Conservation (phyloP, 2,888 invertebrate species). For the Meliscaeva auricollis region DNA sequence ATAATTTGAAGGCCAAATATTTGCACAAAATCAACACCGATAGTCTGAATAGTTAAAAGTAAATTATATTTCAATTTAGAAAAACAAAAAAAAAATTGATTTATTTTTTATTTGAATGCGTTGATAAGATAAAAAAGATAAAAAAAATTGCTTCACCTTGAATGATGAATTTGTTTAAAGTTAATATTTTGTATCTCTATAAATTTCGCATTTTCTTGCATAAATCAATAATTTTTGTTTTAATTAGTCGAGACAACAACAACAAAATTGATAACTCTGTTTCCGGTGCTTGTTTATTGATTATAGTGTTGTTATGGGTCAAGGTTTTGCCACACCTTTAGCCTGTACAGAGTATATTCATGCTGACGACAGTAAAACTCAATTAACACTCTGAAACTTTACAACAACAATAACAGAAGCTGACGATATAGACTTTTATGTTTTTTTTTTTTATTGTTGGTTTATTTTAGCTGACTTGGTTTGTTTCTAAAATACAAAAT, state of each 20-base stretch:
- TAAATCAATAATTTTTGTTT: conserved; percentile 13
- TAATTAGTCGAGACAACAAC: conserved; percentile 10
- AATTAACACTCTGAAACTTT: conserved; percentile 40
- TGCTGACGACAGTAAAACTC: conserved; percentile 26
- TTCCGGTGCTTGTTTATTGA: conserved; percentile 64
- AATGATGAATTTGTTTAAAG: conserved; percentile 6
- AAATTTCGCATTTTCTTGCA: conserved; percentile 16
- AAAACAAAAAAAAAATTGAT: not conserved
- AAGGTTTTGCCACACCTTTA: conserved; percentile 54
- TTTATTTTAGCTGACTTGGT: conserved; percentile 37
- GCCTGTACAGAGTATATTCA: not conserved
- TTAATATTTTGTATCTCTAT: not conserved
- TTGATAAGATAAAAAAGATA: conserved; percentile 22
- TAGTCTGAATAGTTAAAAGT: not conserved
- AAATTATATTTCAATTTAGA: not conserved
- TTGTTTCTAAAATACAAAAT: conserved; percentile 34
- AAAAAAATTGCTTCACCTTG: conserved; percentile 15
- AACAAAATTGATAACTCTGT: conserved; percentile 5
- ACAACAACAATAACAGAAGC: conserved; percentile 20
- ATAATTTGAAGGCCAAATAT: conserved; percentile 5
- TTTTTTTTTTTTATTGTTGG: not conserved
- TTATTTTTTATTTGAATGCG: not conserved
- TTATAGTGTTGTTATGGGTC: conserved; percentile 51
- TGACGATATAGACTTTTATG: conserved; percentile 2
- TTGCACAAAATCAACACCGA: conserved; percentile 18